Evolutionary conservation across 2,113 vertebrate genomes (phyloP).

Genomic region (Hemiprocne comata): DNA sequence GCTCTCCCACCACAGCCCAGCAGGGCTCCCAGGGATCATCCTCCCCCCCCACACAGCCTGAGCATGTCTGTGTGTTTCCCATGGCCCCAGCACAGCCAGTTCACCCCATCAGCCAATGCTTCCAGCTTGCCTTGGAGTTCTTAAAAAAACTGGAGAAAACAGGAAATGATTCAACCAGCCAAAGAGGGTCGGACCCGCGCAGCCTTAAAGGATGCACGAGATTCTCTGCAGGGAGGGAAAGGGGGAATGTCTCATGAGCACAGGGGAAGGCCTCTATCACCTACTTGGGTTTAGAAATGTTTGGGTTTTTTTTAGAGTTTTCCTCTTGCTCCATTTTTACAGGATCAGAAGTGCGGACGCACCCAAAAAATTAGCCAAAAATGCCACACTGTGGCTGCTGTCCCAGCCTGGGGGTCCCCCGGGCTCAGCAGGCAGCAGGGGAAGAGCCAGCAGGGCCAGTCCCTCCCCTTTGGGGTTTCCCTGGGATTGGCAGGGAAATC

Average conservation of each 20-base stretch:
- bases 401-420: rapidly evolving
- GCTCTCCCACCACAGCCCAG: no score
- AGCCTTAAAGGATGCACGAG: background rate
- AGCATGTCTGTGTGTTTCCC: slow-evolving; percentile 15
- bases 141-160: slow-evolving; percentile 43
- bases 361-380: rapidly evolving
- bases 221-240: background rate
- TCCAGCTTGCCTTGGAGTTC: slow-evolving; percentile 14
- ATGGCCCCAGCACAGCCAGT: background rate
- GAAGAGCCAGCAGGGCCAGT: rapidly evolving
- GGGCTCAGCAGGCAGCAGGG: background rate
- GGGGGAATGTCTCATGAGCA: rapidly evolving
- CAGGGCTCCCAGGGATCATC: background rate
- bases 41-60: background rate
- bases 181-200: background rate
- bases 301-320: rapidly evolving
- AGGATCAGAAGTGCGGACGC: rapidly evolving
- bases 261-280: background rate
- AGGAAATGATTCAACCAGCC: slow-evolving; percentile 68
- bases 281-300: rapidly evolving
- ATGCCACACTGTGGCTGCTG: rapidly evolving
- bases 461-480: background rate
- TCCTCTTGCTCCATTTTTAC: background rate
- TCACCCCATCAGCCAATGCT: slow-evolving; percentile 12
- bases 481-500: background rate